Evolutionary conservation across 2,113 vertebrate species (phyloP), one percentile per base, ranked within the genome.

Genomic region (Sturnira hondurensis): DNA sequence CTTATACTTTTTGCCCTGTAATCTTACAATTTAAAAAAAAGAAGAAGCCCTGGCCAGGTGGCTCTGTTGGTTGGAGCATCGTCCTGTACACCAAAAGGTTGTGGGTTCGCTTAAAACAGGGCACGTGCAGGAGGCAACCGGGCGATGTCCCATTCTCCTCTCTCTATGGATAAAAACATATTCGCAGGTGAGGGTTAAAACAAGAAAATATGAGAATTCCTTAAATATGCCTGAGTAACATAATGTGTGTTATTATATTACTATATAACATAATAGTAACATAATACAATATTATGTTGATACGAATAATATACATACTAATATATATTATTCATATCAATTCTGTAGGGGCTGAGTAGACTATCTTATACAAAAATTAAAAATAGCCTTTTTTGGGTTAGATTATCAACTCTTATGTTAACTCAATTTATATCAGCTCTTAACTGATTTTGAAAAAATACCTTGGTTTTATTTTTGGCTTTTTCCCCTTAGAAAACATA

Each of bases 401-500:
- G 70, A 36, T 89, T 28, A 88, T 28, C 45, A 91, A 52, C 70
- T 58, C 33, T 67, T 70, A 83, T 43, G 43, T 43, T 43, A 43
- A 43, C 43, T n/a, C n/a, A n/a, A n/a, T n/a, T 43, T 43, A 43
- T 43, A 43, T 43, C 45, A 91, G 50, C 70, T 58, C 33, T 67
- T 70, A 83, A 89, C 0, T 81, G 33, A 89, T 96, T 19, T 95
- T 96, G 54, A 96, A 94, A 43, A 89, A 94, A 70, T 87, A 74
- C 33, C 15, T 95, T 95, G 56, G 47, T 74, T 94, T 97, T 94
- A 80, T 94, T 92, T 93, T 94, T 95, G 67, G 91, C 22, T 93
- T 89, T 95, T 93, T 97, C 36, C 52, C 93, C 97, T 95, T 97
- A 99, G 99, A 99, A 98, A 99, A 99, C 95, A 99, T 99, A 98